These are phyloP conservation scores for Cliona cf. orientalis DNA, from an alignment of 37 sponge, comb jelly and placozoan species.

Conservation along the genomic window DNA sequence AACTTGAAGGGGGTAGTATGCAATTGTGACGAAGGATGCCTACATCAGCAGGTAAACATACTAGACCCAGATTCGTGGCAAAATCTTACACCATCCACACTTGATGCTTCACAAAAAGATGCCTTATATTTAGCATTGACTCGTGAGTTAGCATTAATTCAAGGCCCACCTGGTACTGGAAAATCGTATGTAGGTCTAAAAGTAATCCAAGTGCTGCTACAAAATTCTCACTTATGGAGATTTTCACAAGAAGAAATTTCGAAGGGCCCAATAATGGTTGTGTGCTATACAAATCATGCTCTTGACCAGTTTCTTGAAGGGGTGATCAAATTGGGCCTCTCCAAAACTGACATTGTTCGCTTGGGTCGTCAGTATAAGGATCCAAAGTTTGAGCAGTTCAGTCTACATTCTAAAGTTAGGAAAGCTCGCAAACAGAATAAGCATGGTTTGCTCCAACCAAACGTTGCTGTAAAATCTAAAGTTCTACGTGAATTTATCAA, in stretches of 20 bases:
- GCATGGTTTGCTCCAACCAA: background rate
- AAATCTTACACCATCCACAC: background rate
- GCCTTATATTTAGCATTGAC: slow-evolving; percentile 80
- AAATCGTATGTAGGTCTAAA: slow-evolving; percentile 94
- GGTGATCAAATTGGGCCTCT: slow-evolving; percentile 15
- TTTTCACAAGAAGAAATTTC: background rate
- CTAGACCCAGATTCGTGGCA: slow-evolving; percentile 38
- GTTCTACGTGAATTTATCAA: background rate
- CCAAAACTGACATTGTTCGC: background rate
- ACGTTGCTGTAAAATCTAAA: background rate
- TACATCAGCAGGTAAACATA: slow-evolving; percentile 19
- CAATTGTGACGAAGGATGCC: background rate
- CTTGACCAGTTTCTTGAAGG: slow-evolving; percentile 94
- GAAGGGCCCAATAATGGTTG: slow-evolving; percentile 91
- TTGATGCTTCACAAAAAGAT: slow-evolving; percentile 75
- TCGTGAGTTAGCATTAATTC: slow-evolving; percentile 86
- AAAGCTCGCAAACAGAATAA: slow-evolving; percentile 5
- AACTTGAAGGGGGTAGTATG: no score
- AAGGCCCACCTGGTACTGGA: slow-evolving; percentile 98
- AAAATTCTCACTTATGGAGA: slow-evolving; percentile 62
- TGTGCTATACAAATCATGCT: slow-evolving; percentile 96
- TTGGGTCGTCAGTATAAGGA: slow-evolving; percentile 81
- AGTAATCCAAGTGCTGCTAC: slow-evolving; percentile 72
- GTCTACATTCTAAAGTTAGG: slow-evolving; percentile 34
- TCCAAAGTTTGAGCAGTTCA: slow-evolving; percentile 67